These are phyloP conservation scores for Drymodes brunneopygia DNA, from an alignment of 2,113 vertebrate genomes.

Conservation along the genomic window DNA sequence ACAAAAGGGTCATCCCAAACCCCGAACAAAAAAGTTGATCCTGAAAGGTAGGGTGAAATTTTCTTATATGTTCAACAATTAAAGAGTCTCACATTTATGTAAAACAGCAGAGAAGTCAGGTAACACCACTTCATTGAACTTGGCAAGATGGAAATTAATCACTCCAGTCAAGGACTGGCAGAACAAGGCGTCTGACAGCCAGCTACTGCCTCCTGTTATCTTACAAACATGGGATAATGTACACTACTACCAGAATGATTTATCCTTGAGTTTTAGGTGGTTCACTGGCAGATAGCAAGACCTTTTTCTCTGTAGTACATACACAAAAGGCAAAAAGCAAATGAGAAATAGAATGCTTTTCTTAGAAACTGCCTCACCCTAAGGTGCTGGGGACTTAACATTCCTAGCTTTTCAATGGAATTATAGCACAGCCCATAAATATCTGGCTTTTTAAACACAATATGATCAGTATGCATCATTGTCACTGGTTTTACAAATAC, in stretches of 20 bases:
- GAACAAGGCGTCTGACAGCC: background rate
- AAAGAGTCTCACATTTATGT: background rate
- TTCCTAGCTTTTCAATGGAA: background rate
- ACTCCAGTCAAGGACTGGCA: background rate
- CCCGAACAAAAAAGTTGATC: background rate
- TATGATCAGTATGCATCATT: background rate
- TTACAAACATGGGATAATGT: fast-evolving
- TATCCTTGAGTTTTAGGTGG: background rate
- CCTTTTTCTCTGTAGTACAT: background rate
- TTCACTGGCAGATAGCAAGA: background rate
- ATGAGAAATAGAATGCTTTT: background rate
- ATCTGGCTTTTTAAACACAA: background rate
- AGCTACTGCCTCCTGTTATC: background rate
- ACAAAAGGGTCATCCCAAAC: background rate
- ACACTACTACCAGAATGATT: background rate
- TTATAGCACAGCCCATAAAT: background rate
- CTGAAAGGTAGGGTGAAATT: background rate
- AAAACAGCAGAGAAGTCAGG: background rate
- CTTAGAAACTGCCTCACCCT: background rate
- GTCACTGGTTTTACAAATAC: background rate
- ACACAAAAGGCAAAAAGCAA: background rate
- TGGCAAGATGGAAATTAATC: background rate
- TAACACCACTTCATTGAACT: background rate
- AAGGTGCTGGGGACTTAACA: background rate
- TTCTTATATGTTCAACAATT: background rate